Conservation (phyloP, 1,140 invertebrate species). For the Drosophila burlai region DNA sequence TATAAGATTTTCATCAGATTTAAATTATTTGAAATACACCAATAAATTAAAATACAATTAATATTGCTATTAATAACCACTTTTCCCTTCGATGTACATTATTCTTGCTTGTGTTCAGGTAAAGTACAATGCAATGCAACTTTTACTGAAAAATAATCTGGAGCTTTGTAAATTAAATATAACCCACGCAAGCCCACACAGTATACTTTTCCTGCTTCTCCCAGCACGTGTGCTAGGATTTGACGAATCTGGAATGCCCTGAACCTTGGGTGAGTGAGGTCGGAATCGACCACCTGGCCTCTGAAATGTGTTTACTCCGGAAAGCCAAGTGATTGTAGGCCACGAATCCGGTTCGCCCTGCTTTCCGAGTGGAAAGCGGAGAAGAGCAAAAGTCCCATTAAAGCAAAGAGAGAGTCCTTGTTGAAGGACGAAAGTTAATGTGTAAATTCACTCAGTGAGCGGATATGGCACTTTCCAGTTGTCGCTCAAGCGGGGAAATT, state of each 20-base stretch:
- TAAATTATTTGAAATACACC: no score
- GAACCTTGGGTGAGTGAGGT: background rate
- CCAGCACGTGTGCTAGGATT: conserved; percentile 6
- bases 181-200: conserved; percentile 7
- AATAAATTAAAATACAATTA: background rate
- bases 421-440: background rate
- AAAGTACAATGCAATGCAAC: background rate
- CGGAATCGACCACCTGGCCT: conserved; percentile 1
- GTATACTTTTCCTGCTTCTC: conserved; percentile 8
- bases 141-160: background rate
- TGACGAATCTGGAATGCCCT: conserved; percentile 4
- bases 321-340: conserved; percentile 60
- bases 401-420: background rate
- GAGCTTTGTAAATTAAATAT: conserved; percentile 19
- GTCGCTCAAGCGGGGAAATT: conserved; percentile 34
- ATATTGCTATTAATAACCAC: background rate
- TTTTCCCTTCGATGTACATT: background rate
- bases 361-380: background rate
- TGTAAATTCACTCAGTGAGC: conserved; percentile 32
- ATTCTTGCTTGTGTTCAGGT: background rate
- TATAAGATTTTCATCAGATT: background rate
- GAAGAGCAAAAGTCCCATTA: conserved; percentile 62
- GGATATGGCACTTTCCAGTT: conserved; percentile 18
- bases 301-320: conserved; percentile 44
- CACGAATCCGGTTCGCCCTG: conserved; percentile 47